phyloP scores from a whole-genome alignment of 2,888 invertebrate genomes.

The Ophion costatus region DNA sequence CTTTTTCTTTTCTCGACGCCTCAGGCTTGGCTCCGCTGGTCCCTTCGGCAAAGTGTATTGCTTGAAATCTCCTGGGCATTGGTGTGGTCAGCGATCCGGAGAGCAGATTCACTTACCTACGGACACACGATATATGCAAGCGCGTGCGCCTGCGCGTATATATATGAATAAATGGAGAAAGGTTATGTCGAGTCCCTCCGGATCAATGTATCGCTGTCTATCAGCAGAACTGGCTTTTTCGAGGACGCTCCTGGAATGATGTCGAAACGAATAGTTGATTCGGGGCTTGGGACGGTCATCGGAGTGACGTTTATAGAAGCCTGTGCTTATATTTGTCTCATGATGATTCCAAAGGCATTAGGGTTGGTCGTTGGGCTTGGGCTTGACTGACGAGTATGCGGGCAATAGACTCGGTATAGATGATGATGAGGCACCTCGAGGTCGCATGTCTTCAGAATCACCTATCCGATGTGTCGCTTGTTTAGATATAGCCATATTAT shows the following conservation, averaged over 20 bases:
- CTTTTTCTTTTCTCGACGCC: conserved; percentile 51
- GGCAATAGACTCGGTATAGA: not conserved
- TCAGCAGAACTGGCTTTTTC: not conserved
- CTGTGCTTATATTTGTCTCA: too few relatives aligned
- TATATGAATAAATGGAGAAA: not conserved
- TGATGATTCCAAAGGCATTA: not conserved
- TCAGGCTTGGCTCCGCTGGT: conserved; percentile 36
- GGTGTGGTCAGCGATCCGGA: conserved; percentile 62
- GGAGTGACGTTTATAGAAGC: not conserved
- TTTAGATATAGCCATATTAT: too few relatives aligned
- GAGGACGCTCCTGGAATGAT: not conserved
- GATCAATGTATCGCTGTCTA: not conserved
- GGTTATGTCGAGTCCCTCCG: not conserved
- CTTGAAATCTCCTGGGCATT: conserved; percentile 69
- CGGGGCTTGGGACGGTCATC: not conserved
- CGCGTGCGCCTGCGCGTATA: not conserved
- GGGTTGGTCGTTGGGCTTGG: not conserved
- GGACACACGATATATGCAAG: not conserved
- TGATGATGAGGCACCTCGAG: not conserved
- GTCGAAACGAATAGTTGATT: not conserved
- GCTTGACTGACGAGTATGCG: not conserved
- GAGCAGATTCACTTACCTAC: conserved; percentile 32
- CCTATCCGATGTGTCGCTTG: not conserved
- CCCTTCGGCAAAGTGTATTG: conserved; percentile 69
- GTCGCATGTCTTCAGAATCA: not conserved